A percentile compares a stretch with the other conserved stretches of the same genome.
Evolutionary conservation across 1,140 invertebrate species (phyloP).

Genomic region (Magallana gigas): DNA sequence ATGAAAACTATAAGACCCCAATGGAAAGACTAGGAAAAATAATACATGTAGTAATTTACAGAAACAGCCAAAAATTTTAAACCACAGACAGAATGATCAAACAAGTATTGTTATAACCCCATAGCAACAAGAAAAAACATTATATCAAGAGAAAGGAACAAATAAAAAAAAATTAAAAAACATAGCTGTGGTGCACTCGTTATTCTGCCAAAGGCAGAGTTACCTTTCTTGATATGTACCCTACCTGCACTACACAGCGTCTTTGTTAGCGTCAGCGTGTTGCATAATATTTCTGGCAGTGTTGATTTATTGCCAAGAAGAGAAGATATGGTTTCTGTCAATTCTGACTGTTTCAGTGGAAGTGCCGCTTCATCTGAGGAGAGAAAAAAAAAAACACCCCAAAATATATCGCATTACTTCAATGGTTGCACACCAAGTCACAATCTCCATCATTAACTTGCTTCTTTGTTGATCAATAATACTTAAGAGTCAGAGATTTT

Average conservation of each 20-base stretch:
- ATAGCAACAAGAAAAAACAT: not conserved
- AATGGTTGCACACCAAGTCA: not conserved
- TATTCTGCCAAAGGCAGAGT: not conserved
- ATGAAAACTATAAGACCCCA: too few species aligned
- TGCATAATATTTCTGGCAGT: slow-evolving; percentile 72
- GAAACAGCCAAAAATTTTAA: too few species aligned
- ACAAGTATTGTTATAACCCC: too few species aligned
- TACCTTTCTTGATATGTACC: slow-evolving; percentile 17
- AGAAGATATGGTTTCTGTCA: slow-evolving; percentile 63
- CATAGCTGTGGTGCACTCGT: not conserved
- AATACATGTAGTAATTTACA: too few species aligned
- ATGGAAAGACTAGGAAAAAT: too few species aligned
- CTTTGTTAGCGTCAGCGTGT: slow-evolving; percentile 71
- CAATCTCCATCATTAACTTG: not conserved
- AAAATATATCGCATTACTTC: not conserved
- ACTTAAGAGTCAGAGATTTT: not conserved
- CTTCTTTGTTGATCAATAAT: slow-evolving; percentile 1
- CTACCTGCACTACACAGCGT: slow-evolving; percentile 69
- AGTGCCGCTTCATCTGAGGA: slow-evolving; percentile 70
- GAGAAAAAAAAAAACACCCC: slow-evolving; percentile 6
- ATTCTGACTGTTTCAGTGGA: slow-evolving; percentile 70
- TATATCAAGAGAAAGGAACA: not conserved
- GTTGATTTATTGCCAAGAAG: slow-evolving; percentile 67
- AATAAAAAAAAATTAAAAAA: not conserved
- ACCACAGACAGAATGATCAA: too few species aligned